Conservation (phyloP, 2,113 vertebrate species). For the Aptenodytes forsteri region DNA sequence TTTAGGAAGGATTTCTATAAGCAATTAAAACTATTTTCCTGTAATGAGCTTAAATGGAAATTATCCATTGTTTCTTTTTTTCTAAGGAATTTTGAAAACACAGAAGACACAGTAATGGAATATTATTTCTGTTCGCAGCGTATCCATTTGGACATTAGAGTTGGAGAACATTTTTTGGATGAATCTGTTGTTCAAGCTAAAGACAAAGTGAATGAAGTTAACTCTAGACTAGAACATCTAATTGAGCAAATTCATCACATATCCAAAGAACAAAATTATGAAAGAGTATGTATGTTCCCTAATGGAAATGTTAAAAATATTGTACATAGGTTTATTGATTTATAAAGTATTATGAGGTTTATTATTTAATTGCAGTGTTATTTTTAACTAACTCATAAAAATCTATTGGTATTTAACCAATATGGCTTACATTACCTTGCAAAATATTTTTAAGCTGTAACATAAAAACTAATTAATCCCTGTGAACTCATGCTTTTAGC, state of each 20-base stretch:
- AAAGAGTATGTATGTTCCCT: constrained; percentile 77
- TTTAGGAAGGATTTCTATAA: background rate
- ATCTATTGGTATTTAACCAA: background rate
- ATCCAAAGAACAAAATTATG: constrained; percentile 86
- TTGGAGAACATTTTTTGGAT: constrained; percentile 83
- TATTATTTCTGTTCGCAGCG: constrained; percentile 71
- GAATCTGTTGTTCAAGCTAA: constrained; percentile 76
- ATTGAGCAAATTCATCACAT: constrained; percentile 83
- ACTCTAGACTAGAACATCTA: constrained; percentile 79
- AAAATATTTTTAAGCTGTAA: background rate
- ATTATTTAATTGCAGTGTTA: background rate
- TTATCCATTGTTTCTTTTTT: background rate
- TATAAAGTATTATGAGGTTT: background rate
- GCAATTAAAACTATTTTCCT: background rate
- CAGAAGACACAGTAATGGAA: background rate
- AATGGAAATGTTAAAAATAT: background rate
- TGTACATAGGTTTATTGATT: background rate
- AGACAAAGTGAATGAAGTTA: constrained; percentile 82
- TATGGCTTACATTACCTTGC: background rate
- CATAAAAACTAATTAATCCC: background rate
- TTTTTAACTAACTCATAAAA: background rate
- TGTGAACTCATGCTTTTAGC: background rate
- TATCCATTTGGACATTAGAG: constrained; percentile 86
- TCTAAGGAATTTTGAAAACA: background rate
- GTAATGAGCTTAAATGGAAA: background rate